Percentiles rank a stretch among this genome's conserved stretches.
Evolutionary conservation across 2,888 invertebrate species (phyloP).

Genomic region (Scaptomyza tumidula): DNA sequence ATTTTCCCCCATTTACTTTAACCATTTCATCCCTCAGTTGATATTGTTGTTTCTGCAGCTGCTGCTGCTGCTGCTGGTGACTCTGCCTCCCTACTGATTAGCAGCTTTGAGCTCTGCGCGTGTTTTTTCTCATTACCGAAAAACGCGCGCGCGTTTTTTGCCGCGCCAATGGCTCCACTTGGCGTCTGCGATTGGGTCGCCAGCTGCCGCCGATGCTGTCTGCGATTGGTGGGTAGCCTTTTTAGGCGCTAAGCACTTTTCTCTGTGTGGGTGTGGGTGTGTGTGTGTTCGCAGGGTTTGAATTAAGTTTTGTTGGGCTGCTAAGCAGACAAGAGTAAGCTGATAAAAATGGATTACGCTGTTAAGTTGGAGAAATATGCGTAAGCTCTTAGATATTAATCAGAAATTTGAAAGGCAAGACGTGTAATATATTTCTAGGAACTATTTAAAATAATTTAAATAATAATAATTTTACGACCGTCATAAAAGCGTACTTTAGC

Average conservation of each 20-base stretch:
- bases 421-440: too few relatives aligned
- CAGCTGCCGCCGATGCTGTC: conserved; percentile 44
- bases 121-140: conserved; percentile 70
- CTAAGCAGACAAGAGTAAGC: neutral
- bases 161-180: conserved; percentile 73
- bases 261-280: neutral
- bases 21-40: conserved; percentile 48
- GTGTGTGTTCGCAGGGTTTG: conserved; percentile 7
- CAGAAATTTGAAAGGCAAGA: too few relatives aligned
- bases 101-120: conserved; percentile 43
- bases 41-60: conserved; percentile 3
- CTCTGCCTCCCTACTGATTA: conserved; percentile 55
- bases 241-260: conserved; percentile 50
- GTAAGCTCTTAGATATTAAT: neutral
- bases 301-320: conserved; percentile 5
- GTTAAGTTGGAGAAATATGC: neutral
- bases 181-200: conserved; percentile 72
- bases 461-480: too few relatives aligned
- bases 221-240: conserved; percentile 68
- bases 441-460: too few relatives aligned
- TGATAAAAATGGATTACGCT: neutral
- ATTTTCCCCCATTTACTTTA: conserved; percentile 42
- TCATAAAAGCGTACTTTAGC: too few relatives aligned
- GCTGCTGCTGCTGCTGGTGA: conserved; percentile 11
- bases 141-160: conserved; percentile 68